These are phyloP conservation scores for Mixornis gularis DNA, from an alignment of 2,113 vertebrate species.

Conservation along the genomic window DNA sequence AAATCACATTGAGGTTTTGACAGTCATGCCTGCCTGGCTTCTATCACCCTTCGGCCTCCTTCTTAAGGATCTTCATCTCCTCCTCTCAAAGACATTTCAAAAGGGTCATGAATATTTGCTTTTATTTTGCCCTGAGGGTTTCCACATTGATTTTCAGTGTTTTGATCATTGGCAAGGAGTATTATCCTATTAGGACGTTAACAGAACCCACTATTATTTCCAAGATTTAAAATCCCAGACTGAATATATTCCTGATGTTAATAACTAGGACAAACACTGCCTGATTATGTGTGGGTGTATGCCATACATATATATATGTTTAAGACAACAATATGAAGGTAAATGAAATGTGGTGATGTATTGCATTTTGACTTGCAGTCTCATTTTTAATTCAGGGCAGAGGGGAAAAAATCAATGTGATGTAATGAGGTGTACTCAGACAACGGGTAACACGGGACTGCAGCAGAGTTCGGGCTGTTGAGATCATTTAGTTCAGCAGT, in stretches of 20 bases:
- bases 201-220: background rate
- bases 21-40: background rate
- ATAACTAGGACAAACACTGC: background rate
- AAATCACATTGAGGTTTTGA: background rate
- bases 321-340: background rate
- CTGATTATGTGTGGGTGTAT: background rate
- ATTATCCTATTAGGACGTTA: background rate
- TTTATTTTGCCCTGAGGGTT: background rate
- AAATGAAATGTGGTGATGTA: background rate
- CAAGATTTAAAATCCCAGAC: background rate
- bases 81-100: background rate
- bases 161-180: background rate
- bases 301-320: background rate
- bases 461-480: background rate
- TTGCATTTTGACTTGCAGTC: background rate
- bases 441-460: background rate
- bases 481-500: background rate
- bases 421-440: background rate
- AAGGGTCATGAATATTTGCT: background rate
- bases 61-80: background rate
- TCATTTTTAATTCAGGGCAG: slow-evolving; percentile 8
- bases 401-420: background rate
- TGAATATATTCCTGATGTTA: background rate
- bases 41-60: background rate
- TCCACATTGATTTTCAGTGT: background rate